phyloP scores from a whole-genome alignment of 1,140 invertebrate species.

The Notospermus geniculatus region DNA sequence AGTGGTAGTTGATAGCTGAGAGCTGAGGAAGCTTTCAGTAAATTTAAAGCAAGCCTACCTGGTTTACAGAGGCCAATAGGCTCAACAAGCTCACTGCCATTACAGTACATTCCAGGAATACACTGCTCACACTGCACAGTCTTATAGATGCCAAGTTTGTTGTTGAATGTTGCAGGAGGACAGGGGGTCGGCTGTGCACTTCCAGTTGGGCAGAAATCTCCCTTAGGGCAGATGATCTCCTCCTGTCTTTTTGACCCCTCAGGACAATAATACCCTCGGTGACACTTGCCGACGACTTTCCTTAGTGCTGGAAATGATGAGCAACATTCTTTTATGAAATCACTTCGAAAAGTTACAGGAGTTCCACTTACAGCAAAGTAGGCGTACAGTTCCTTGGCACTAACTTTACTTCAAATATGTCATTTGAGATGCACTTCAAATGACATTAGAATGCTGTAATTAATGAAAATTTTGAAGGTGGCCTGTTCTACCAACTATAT shows the following conservation, averaged over 20 bases:
- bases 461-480: no score
- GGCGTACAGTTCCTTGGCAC: no score
- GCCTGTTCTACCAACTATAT: no score
- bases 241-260: slow-evolving; percentile 30
- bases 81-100: slow-evolving; percentile 34
- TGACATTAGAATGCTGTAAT: no score
- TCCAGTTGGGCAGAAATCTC: slow-evolving; percentile 38
- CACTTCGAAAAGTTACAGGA: no score
- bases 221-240: slow-evolving; percentile 38
- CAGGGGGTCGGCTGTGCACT: slow-evolving; percentile 36
- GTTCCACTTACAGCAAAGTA: no score
- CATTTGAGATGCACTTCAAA: no score
- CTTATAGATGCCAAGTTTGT: slow-evolving; percentile 31
- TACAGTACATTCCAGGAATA: slow-evolving; percentile 45
- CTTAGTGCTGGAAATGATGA: slow-evolving; percentile 30
- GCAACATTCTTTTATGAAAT: neutral
- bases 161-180: slow-evolving; percentile 47
- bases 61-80: slow-evolving; percentile 42
- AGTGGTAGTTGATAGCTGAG: no score
- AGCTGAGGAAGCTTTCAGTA: neutral
- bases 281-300: slow-evolving; percentile 36
- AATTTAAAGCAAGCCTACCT: slow-evolving; percentile 29
- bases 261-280: slow-evolving; percentile 44
- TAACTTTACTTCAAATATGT: no score
- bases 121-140: slow-evolving; percentile 35